Base-by-base conservation (phyloP, 35 echinoderm and acorn worm genomes). In the Hemicentrotus pulcherrimus region DNA sequence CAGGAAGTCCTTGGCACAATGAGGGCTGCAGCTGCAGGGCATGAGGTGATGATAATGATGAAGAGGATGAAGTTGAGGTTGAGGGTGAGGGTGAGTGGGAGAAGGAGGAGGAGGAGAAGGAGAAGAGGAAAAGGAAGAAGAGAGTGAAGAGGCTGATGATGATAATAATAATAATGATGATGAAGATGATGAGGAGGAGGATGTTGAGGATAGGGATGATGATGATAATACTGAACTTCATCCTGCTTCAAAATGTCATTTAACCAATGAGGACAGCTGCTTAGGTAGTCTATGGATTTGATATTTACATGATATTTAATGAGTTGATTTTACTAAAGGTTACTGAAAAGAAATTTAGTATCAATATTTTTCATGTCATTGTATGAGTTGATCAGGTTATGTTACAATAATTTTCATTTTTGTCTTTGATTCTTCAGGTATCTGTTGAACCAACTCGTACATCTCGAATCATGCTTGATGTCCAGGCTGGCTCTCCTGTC, bases 401-500 rank as follows among this genome's bases (percentile, higher is more conserved):
- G 9, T 16, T 78, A 28, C 19, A 78, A 78, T 78, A 4, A 7
- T 6, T 28, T 5, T n/a, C 19, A 28, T n/a, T 11, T n/a, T 0
- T 78, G 65, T 28, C 10, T 55, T 14, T 78, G 19, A 78, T n/a
- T n/a, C 24, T n/a, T 19, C 31, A 99, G 98, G 95, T 99, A 32
- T 94, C 95, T 48, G 98, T 98, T 31, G 97, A 87, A 32, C 97
- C 96, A n/a, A 95, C 86, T 16, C 87, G 96, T n/a, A 86, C 88
- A 10, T 88, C 96, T 93, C 97, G 98, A 5, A 97, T 99, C 94
- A 95, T 91, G 33, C 92, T 99, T 9, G 96, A 99, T 45, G 96
- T 99, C n/a, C 92, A 97, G 85, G 98, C 98, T 32, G 98, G 97
- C 22, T 99, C 98, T 19, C 98, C 98, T n/a, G 98, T 99, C 94